Conservation (phyloP, 2,113 vertebrate species). For the Gobio gobio region DNA sequence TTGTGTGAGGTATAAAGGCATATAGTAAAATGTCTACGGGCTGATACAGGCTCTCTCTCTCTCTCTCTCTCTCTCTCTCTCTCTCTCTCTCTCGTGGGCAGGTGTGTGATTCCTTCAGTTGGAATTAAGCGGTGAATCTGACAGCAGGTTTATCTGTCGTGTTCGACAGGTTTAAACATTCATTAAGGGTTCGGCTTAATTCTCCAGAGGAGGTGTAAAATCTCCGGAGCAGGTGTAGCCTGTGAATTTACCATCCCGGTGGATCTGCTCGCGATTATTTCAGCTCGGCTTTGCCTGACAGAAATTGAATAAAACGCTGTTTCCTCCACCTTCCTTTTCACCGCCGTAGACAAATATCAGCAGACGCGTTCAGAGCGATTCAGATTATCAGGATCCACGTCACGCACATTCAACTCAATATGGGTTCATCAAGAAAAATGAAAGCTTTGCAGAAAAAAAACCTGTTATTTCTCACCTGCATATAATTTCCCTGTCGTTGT, state of each 20-base stretch:
- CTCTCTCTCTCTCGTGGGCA: conserved; percentile 50
- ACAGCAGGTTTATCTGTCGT: conserved; percentile 76
- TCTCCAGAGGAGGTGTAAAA: conserved; percentile 82
- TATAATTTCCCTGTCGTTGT: neutral
- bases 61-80: conserved; percentile 13
- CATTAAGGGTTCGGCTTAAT: conserved; percentile 79
- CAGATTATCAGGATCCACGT: conserved; percentile 4
- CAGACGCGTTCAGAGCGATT: conserved; percentile 23
- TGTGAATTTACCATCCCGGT: conserved; percentile 75
- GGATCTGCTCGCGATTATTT: conserved; percentile 74
- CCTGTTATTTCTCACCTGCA: neutral
- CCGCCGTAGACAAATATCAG: conserved; percentile 68
- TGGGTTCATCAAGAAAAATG: neutral
- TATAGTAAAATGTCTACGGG: neutral
- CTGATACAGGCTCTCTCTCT: neutral
- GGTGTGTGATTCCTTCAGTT: conserved; percentile 70
- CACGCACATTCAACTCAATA: neutral
- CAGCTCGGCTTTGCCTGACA: conserved; percentile 76
- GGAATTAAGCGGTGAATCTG: conserved; percentile 76
- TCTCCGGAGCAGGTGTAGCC: conserved; percentile 72
- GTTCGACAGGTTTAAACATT: conserved; percentile 80
- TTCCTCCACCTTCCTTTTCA: conserved; percentile 68
- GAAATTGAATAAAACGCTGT: conserved; percentile 79
- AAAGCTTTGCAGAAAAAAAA: neutral
- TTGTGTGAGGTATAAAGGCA: neutral